phyloP scores from a whole-genome alignment of 2,113 vertebrate genomes.

The Catharus bicknelli region DNA sequence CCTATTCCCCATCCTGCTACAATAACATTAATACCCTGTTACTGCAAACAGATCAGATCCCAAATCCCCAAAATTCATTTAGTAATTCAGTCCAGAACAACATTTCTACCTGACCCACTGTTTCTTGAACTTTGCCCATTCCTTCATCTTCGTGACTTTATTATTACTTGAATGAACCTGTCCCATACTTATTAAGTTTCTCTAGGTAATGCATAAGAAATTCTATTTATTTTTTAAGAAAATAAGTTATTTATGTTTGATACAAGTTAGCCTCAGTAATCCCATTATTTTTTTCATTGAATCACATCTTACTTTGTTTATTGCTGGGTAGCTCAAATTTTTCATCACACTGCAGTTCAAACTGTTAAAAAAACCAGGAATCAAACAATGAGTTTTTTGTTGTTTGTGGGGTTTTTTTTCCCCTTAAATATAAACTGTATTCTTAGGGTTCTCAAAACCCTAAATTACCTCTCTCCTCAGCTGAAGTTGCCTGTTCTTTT shows the following conservation, averaged over 20 bases:
- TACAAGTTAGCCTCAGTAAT: neutral
- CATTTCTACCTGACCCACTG: neutral
- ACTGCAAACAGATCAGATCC: neutral
- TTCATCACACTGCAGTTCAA: neutral
- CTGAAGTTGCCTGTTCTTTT: neutral
- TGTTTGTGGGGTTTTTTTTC: rapidly evolving
- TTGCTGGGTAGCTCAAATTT: neutral
- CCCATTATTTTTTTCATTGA: neutral
- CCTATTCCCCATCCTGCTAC: neutral
- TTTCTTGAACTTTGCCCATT: neutral
- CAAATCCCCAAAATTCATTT: neutral
- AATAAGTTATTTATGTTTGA: neutral
- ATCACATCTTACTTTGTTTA: neutral
- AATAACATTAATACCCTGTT: neutral
- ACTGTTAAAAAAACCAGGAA: neutral
- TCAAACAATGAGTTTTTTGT: neutral
- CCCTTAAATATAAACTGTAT: neutral
- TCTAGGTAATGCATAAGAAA: neutral
- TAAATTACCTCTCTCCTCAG: neutral
- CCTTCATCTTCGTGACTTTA: neutral
- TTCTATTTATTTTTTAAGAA: neutral
- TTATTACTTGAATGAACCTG: neutral
- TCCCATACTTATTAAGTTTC: neutral
- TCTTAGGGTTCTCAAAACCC: neutral
- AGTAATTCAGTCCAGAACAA: neutral